Evolutionary conservation across 2,797 vertebrate genomes (phyloP).

Genomic region (Melanogrammus aeglefinus): DNA sequence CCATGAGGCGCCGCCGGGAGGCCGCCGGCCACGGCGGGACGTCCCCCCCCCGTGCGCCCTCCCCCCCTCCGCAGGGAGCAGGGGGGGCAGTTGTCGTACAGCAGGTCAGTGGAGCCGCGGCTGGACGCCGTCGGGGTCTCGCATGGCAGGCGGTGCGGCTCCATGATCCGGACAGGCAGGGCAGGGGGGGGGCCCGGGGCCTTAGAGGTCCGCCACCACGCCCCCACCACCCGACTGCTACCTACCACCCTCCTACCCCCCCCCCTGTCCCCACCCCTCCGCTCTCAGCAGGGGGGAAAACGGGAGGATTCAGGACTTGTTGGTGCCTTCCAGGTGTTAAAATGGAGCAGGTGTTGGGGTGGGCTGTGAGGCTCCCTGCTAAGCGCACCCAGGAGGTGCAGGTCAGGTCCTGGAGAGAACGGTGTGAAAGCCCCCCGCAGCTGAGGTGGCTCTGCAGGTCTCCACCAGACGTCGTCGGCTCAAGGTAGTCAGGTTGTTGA

Average conservation of each 20-base stretch:
- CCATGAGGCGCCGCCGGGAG: slow-evolving; percentile 39
- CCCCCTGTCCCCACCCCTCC: slow-evolving; percentile 44
- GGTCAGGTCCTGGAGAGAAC: slow-evolving; percentile 38
- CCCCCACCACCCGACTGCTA: not conserved
- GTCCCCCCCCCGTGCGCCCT: slow-evolving; percentile 43
- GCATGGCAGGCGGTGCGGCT: slow-evolving; percentile 56
- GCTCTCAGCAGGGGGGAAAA: slow-evolving; percentile 45
- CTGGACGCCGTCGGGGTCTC: slow-evolving; percentile 61
- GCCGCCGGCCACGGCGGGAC: slow-evolving; percentile 53
- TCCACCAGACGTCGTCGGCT: slow-evolving; percentile 37
- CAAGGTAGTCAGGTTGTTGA: slow-evolving; percentile 42
- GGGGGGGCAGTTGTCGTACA: slow-evolving; percentile 66
- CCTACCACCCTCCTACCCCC: not conserved
- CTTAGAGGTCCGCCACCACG: slow-evolving; percentile 24
- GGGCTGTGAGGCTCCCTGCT: slow-evolving; percentile 34
- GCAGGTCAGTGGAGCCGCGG: slow-evolving; percentile 63
- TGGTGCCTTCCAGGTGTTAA: slow-evolving; percentile 8
- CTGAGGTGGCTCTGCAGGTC: slow-evolving; percentile 39
- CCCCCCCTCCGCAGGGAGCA: slow-evolving; percentile 51
- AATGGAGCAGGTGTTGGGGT: not conserved
- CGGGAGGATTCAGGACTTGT: slow-evolving; percentile 46
- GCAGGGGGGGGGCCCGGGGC: slow-evolving; percentile 34
- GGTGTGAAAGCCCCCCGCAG: slow-evolving; percentile 43
- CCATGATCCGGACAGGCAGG: slow-evolving; percentile 60
- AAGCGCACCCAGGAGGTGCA: slow-evolving; percentile 40